Evolutionary conservation across 2,797 vertebrate genomes (phyloP).

Genomic region (Pteropus rufus): DNA sequence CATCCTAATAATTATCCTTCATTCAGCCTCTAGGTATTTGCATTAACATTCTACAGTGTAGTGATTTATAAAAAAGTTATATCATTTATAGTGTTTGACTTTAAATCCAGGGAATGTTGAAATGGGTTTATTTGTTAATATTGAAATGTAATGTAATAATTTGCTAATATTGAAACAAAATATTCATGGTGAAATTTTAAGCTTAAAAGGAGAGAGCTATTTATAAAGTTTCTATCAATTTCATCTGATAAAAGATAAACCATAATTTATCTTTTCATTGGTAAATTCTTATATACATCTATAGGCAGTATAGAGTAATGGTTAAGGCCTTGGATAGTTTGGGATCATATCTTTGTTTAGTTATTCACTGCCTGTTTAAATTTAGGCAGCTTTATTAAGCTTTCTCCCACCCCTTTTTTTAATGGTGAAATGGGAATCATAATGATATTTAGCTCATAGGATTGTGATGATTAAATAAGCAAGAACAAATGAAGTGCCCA

Average conservation of each 20-base stretch:
- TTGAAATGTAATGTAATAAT: background rate
- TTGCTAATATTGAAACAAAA: background rate
- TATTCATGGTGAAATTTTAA: background rate
- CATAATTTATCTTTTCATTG: background rate
- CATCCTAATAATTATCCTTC: background rate
- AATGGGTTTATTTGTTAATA: background rate
- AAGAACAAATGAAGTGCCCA: background rate
- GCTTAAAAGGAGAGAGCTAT: background rate
- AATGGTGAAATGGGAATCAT: background rate
- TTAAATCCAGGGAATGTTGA: background rate
- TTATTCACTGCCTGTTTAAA: background rate
- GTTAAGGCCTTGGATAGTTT: background rate
- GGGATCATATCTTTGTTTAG: background rate
- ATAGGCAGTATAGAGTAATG: background rate
- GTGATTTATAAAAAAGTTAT: background rate
- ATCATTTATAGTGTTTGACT: background rate
- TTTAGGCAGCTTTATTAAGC: background rate
- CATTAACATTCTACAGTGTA: background rate
- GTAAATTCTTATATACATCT: background rate
- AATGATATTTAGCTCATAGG: background rate
- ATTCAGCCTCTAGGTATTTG: background rate
- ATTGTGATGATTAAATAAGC: background rate
- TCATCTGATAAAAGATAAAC: background rate
- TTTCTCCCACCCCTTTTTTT: background rate
- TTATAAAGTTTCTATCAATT: background rate